These are phyloP conservation scores for Ictidomys tridecemlineatus DNA, from an alignment of 2,113 vertebrate genomes.

Conservation along the genomic window DNA sequence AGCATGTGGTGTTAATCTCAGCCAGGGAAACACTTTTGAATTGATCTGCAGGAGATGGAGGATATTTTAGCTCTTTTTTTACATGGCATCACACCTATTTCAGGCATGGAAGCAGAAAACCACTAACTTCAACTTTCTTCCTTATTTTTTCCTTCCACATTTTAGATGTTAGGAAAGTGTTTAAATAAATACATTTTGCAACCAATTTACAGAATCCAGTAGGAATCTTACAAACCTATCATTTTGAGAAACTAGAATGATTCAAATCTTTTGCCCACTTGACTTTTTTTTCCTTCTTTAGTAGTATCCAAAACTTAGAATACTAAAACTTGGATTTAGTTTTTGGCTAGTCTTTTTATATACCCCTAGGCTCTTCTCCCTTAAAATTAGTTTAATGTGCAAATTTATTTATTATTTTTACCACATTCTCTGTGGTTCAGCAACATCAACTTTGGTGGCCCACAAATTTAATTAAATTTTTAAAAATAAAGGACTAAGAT, in stretches of 20 bases:
- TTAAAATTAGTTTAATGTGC: neutral
- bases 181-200: conserved; percentile 26
- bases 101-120: neutral
- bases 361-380: neutral
- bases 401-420: neutral
- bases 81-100: neutral
- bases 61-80: neutral
- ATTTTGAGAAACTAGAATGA: neutral
- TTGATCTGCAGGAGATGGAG: neutral
- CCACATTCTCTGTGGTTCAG: neutral
- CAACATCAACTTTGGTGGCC: neutral
- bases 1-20: neutral
- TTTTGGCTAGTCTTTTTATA: neutral
- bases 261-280: neutral
- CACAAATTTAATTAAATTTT: neutral
- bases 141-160: neutral
- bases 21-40: neutral
- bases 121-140: neutral
- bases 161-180: neutral
- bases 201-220: neutral
- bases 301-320: neutral
- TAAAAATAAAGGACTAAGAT: neutral
- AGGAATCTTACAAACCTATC: neutral
- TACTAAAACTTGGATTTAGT: neutral
- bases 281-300: neutral